Evolutionary conservation across 2,888 invertebrate species (phyloP).

Genomic region (Capitulum mitella): DNA sequence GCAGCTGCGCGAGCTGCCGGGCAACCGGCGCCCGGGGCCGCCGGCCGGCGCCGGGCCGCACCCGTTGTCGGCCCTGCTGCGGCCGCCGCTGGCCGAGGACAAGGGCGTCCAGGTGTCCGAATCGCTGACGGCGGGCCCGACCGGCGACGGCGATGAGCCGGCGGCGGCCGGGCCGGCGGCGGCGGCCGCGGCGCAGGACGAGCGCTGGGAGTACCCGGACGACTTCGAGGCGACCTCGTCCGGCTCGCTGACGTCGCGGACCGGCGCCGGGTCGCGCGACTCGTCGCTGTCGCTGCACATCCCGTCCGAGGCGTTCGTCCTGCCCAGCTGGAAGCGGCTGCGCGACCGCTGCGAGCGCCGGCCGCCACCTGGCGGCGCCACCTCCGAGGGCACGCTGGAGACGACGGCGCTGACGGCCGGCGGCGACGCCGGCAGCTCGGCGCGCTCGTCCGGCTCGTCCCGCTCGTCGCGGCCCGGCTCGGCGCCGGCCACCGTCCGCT

Average conservation of each 20-base stretch:
- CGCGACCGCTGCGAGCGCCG: conserved; percentile 2
- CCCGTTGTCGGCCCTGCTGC: neutral
- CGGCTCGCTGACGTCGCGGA: neutral
- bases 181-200: neutral
- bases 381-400: conserved; percentile 7
- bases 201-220: neutral
- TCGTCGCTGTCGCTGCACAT: conserved; percentile 5
- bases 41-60: too few species aligned
- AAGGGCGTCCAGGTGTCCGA: neutral
- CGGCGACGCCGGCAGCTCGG: neutral
- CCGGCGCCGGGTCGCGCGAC: neutral
- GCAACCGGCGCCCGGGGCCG: neutral
- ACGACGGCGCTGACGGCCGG: neutral
- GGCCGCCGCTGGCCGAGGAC: neutral
- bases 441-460: neutral
- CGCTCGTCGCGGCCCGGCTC: neutral
- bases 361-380: neutral
- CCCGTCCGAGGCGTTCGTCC: conserved; percentile 9
- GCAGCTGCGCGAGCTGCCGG: neutral
- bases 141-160: neutral
- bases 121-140: neutral
- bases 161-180: neutral
- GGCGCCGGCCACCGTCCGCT: neutral
- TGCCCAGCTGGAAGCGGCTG: conserved; percentile 4
- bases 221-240: neutral